Evolutionary conservation across 2,888 invertebrate species (phyloP).

Genomic region (Nomada hirtipes): DNA sequence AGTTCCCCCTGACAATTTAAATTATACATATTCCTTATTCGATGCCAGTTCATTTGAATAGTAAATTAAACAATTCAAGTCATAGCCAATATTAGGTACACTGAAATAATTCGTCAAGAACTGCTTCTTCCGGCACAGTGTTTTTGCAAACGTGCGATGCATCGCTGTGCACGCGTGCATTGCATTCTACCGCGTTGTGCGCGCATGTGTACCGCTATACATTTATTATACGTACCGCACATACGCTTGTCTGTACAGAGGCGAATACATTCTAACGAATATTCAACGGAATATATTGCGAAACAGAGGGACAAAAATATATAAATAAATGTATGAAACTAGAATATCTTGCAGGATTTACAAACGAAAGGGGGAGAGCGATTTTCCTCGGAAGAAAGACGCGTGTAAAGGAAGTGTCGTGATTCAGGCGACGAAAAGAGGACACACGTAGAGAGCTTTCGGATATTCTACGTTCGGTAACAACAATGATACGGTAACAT

Average conservation of each 20-base stretch:
- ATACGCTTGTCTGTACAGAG: constrained; percentile 10
- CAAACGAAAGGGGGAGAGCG: neutral
- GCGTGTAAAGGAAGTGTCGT: neutral
- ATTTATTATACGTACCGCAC: constrained; percentile 1
- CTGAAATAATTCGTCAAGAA: too few relatives aligned
- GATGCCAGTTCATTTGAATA: too few relatives aligned
- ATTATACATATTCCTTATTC: too few relatives aligned
- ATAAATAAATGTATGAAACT: too few relatives aligned
- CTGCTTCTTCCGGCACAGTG: constrained; percentile 11
- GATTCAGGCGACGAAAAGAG: constrained; percentile 22
- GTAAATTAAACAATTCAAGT: too few relatives aligned
- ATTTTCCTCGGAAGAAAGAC: too few relatives aligned
- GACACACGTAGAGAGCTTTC: constrained; percentile 41
- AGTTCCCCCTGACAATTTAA: too few relatives aligned
- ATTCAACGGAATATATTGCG: constrained; percentile 20
- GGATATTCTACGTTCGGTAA: constrained; percentile 47
- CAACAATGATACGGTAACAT: constrained; percentile 55
- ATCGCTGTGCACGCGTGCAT: constrained; percentile 9
- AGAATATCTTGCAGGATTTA: too few relatives aligned
- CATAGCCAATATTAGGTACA: too few relatives aligned
- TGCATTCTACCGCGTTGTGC: neutral
- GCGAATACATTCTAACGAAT: constrained; percentile 5
- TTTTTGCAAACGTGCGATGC: neutral
- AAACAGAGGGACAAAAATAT: neutral
- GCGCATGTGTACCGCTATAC: constrained; percentile 16